Percentiles rank a stretch among this genome's conserved stretches.
Evolutionary conservation across 1,140 invertebrate species (phyloP).

Genomic region (Hycleus cichorii): DNA sequence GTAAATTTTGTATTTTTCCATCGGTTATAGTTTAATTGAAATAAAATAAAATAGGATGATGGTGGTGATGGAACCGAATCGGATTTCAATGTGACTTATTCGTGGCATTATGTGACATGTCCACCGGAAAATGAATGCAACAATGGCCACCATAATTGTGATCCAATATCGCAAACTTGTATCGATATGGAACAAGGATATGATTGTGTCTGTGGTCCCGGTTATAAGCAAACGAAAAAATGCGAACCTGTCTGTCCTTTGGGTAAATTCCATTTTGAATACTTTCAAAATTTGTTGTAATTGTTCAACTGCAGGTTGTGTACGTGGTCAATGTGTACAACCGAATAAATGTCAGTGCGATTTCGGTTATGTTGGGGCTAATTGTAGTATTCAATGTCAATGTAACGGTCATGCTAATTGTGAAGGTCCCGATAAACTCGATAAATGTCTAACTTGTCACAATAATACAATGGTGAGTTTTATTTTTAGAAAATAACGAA

Average conservation of each 20-base stretch:
- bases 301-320: conserved; percentile 56
- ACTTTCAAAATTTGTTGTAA: not conserved
- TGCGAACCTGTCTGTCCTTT: conserved; percentile 81
- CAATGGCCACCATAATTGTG: conserved; percentile 87
- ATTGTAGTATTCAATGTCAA: conserved; percentile 88
- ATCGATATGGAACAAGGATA: conserved; percentile 64
- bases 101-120: conserved; percentile 82
- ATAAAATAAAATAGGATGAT: conserved; percentile 11
- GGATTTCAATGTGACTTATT: conserved; percentile 46
- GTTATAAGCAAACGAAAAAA: conserved; percentile 55
- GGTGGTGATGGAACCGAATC: conserved; percentile 14
- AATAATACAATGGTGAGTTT: conserved; percentile 79
- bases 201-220: conserved; percentile 77
- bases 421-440: conserved; percentile 72
- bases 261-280: conserved; percentile 19
- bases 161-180: conserved; percentile 76
- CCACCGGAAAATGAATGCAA: conserved; percentile 90
- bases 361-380: conserved; percentile 90
- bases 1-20: too few species aligned
- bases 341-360: conserved; percentile 84
- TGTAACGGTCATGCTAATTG: conserved; percentile 94
- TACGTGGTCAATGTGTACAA: conserved; percentile 75
- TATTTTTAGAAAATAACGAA: not conserved
- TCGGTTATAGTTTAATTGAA: not conserved
- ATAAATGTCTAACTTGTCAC: conserved; percentile 75